phyloP scores from a whole-genome alignment of 2,797 vertebrate genomes.

The Sternarchorhynchus goeldii region DNA sequence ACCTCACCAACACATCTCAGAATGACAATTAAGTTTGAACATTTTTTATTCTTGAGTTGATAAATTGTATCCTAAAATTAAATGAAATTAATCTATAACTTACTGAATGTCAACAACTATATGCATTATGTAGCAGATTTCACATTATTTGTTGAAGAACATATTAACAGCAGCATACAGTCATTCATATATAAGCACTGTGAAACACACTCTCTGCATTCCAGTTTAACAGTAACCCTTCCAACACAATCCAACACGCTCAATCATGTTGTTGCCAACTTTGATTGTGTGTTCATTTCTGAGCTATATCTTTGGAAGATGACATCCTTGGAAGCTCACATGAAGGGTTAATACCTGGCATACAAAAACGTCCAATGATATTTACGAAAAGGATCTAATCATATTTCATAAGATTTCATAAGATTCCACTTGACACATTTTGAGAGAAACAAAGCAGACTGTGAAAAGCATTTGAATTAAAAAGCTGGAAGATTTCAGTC shows the following conservation, averaged over 20 bases:
- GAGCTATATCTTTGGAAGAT: constrained; percentile 26
- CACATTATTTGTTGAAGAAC: constrained; percentile 4
- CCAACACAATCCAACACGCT: constrained; percentile 45
- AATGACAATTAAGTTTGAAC: constrained; percentile 20
- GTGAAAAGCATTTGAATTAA: background rate
- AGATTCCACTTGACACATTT: background rate
- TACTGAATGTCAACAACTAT: background rate
- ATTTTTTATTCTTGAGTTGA: constrained; percentile 17
- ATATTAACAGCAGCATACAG: background rate
- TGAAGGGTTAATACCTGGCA: background rate
- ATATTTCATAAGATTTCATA: background rate
- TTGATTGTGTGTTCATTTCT: constrained; percentile 33
- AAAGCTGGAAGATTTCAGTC: background rate
- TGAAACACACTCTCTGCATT: constrained; percentile 26
- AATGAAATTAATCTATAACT: background rate
- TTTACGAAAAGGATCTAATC: background rate
- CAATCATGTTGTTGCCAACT: constrained; percentile 42
- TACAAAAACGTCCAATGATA: background rate
- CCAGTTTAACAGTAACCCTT: constrained; percentile 47
- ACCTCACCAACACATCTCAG: constrained; percentile 61
- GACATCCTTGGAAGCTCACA: background rate
- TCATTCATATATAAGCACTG: constrained; percentile 32
- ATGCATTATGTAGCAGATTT: background rate
- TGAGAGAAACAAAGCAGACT: too few relatives aligned
- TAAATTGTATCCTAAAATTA: background rate